Conservation (phyloP, 2,797 vertebrate species). For the Jordanella pulchra region DNA sequence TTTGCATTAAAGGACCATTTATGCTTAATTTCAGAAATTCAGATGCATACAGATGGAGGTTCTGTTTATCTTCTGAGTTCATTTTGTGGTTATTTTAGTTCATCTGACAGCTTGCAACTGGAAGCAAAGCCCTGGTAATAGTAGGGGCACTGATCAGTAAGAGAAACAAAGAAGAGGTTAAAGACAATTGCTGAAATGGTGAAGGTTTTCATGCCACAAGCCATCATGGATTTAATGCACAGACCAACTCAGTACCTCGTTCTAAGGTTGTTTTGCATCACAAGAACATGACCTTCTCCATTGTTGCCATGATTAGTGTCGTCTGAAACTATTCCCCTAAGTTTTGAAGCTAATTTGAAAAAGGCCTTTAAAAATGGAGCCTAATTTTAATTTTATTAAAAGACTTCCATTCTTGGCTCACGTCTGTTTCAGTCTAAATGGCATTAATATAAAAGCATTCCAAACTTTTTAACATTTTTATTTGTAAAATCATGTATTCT, state of each 20-base stretch:
- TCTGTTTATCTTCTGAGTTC: too few species aligned
- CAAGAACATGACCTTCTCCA: too few species aligned
- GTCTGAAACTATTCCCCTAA: too few species aligned
- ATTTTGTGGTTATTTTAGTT: background rate
- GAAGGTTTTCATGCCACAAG: too few species aligned
- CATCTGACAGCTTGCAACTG: background rate
- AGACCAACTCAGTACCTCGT: too few species aligned
- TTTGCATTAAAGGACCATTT: background rate
- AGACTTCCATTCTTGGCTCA: background rate
- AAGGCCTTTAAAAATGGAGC: background rate
- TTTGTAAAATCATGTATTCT: conserved; percentile 1
- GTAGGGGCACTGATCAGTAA: too few species aligned
- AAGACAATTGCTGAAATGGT: too few species aligned
- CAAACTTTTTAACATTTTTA: background rate
- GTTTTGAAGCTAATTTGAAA: too few species aligned
- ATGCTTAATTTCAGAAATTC: background rate
- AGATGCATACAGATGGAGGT: background rate
- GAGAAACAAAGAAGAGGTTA: too few species aligned
- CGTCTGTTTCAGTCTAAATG: background rate
- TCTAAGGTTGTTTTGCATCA: too few species aligned
- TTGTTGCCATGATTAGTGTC: too few species aligned
- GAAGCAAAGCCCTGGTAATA: background rate
- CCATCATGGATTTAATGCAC: too few species aligned
- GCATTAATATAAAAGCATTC: background rate
- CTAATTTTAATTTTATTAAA: background rate